Evolutionary conservation across 2,797 vertebrate genomes (phyloP), one percentile per base, ranked within the genome.

Genomic region (Sorex maritimensis): DNA sequence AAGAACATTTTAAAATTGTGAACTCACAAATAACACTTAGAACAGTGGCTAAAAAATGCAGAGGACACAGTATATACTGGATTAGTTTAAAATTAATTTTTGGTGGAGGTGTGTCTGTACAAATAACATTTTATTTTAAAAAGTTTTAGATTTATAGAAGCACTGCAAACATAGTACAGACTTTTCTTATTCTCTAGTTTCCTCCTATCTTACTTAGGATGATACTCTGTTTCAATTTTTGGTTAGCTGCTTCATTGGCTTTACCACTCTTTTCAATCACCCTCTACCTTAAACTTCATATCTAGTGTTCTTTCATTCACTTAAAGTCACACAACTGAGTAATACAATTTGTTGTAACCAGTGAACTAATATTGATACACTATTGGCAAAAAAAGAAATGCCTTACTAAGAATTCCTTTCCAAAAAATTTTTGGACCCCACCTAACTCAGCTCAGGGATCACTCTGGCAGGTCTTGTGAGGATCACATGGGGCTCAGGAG

Each of bases 111-210:
- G 71, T 65, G 61, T 78, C 68, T 6, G 67, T 87, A 74, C 72
- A 28, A 72, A 75, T 17, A 77, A 13, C 12, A n/a, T 90, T 65
- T 90, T 52, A 81, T 71, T 46, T 81, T 12, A 30, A 71, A 52
- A 89, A 90, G 65, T 67, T 89, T 77, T 58, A 89, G 72, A 67
- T 41, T 78, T 88, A 81, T 0, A 71, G 74, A 78, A 78, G 84
- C 34, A 84, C 6, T 65, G 75, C 28, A 83, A 71, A 86, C 84
- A 77, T 4, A 61, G 58, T 19, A 61, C 4, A 72, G 30, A 55
- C 26, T 69, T 79, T 69, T 61, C 46, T 41, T n/a, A 67, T 1
- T 17, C 23, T 26, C 19, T 8, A 83, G 9, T 19, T 65, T 41
- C 63, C 34, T 17, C 23, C 46, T 30, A 23, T 52, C 49, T 65